Evolutionary conservation across 2,113 vertebrate species (phyloP), one percentile per base, ranked within the genome.

Genomic region (Aspiorhynchus laticeps): DNA sequence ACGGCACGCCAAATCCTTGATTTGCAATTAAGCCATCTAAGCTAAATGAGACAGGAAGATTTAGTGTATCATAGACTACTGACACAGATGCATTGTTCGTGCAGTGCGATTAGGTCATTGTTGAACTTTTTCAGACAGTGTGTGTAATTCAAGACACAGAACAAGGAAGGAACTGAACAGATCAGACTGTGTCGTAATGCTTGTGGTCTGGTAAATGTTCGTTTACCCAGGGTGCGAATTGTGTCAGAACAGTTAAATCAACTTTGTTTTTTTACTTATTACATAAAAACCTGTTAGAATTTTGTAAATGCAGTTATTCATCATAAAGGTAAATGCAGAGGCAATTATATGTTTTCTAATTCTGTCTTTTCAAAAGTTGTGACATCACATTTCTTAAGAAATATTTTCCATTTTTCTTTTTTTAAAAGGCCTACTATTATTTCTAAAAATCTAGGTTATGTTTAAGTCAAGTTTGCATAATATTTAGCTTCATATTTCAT

Each of bases 1-100:
- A 80, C 36, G 7, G 36, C 36, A 3, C 12, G 79, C 79, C 56
- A 80, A 80, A 80, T 43, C 36, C 56, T 80, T 80, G 80, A 82
- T 82, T 82, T 65, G 80, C 80, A 82, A 82, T 82, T 82, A 82
- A 82, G 61, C 80, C 80, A 46, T 46, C 74, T 76, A 76, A 76
- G 80, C 80, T 82, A 82, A 82, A 41, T 2, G 80, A 65, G 80
- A 81, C 59, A 63, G 59, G 38, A 81, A 81, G 80, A 82, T 82
- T 82, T 67, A 65, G 38, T 82, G 80, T 65, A 65, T 82, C 80
- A 65, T 67, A 82, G 80, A 65, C 14, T 15, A 26, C 38, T 65
- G 80, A 67, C 59, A 82, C 59, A 46, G 17, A 65, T 67, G 59
- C 80, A 82, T 81, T 82, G 59, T 82, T 82, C 15, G 15, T 7